Evolutionary conservation across 2,888 invertebrate species (phyloP).

Genomic region (Aquatica leii): DNA sequence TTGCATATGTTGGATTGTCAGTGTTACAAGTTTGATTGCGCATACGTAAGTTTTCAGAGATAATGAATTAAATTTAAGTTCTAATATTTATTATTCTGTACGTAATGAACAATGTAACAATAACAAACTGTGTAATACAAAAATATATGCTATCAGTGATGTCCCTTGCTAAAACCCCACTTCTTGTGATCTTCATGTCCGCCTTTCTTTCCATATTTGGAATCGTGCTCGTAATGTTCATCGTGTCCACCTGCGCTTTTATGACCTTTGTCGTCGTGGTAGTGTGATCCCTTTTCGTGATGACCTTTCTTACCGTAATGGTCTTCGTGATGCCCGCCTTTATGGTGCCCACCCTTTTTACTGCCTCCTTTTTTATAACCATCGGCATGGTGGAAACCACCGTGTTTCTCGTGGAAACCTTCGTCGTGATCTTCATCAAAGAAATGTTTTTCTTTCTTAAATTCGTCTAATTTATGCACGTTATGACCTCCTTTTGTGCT

Average conservation of each 20-base stretch:
- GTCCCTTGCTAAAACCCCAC: constrained; percentile 67
- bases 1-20: constrained; percentile 40
- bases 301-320: constrained; percentile 83
- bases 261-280: constrained; percentile 81
- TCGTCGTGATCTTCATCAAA: constrained; percentile 86
- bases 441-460: constrained; percentile 86
- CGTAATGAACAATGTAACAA: constrained; percentile 24
- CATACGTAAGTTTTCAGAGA: not conserved
- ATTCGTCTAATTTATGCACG: constrained; percentile 85
- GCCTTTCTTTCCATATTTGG: constrained; percentile 81
- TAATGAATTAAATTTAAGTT: not conserved
- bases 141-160: constrained; percentile 16
- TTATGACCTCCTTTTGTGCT: constrained; percentile 87
- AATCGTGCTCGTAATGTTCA: constrained; percentile 77
- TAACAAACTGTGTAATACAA: constrained; percentile 15
- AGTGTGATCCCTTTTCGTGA: constrained; percentile 81
- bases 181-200: constrained; percentile 82
- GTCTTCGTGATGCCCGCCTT: constrained; percentile 78
- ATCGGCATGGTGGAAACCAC: constrained; percentile 80
- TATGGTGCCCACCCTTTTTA: constrained; percentile 82
- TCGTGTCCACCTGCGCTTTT: constrained; percentile 81
- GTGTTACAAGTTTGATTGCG: constrained; percentile 30
- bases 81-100: constrained; percentile 16
- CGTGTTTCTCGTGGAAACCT: constrained; percentile 83
- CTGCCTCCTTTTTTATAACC: constrained; percentile 84